phyloP scores from a whole-genome alignment of 2,888 invertebrate species.

The Ochlodes sylvanus region DNA sequence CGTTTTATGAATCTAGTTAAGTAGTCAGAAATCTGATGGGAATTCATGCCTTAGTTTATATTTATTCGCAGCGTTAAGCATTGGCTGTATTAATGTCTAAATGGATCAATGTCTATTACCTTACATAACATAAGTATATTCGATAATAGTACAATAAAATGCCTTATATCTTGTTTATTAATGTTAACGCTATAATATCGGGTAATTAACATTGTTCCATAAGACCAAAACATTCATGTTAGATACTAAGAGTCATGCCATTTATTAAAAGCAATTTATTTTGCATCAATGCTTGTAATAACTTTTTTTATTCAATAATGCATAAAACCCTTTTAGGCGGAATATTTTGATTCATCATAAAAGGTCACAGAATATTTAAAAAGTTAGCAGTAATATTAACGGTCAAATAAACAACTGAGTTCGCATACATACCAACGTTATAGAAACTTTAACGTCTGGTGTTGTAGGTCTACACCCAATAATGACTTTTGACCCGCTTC shows the following conservation, averaged over 20 bases:
- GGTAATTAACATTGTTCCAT: conserved; percentile 38
- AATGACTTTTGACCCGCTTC: conserved; percentile 59
- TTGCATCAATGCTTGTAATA: conserved; percentile 12
- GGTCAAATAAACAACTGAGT: conserved; percentile 14
- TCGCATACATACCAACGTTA: conserved; percentile 72
- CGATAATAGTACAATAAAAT: no score
- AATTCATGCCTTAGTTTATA: conserved; percentile 63
- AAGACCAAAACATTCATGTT: conserved; percentile 32
- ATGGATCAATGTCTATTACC: conserved; percentile 51
- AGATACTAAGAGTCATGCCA: conserved; percentile 57
- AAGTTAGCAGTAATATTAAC: conserved; percentile 12
- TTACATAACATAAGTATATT: conserved; percentile 1
- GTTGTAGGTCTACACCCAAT: conserved; percentile 79
- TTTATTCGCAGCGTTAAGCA: conserved; percentile 65
- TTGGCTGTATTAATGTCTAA: conserved; percentile 56
- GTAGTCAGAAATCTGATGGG: conserved; percentile 45
- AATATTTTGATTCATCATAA: conserved; percentile 13
- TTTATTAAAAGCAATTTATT: conserved; percentile 54
- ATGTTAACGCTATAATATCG: background rate
- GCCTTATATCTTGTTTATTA: conserved; percentile 9
- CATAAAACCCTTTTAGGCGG: conserved; percentile 13
- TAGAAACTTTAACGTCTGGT: conserved; percentile 69
- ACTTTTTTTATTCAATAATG: conserved; percentile 6
- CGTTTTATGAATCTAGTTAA: conserved; percentile 58
- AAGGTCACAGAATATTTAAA: conserved; percentile 14